A percentile compares a stretch with the other conserved stretches of the same genome.
These are phyloP conservation scores for Morphnarchus princeps DNA, from an alignment of 2,113 vertebrate genomes.

Conservation along the genomic window DNA sequence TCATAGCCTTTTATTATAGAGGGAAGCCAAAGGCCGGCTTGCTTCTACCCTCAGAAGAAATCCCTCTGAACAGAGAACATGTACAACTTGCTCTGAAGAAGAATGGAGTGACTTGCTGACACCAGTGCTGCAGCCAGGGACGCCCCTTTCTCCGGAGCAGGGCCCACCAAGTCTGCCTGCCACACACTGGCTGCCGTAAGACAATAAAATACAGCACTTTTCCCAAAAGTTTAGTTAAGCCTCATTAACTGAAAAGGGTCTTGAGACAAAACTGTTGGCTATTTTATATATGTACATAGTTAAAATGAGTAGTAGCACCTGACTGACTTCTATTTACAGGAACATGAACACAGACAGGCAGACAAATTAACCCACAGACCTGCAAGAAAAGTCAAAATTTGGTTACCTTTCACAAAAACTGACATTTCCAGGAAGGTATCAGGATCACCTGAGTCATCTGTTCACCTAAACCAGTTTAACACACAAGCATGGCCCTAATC, in stretches of 20 bases:
- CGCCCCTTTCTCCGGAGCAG: background rate
- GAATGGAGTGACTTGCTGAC: background rate
- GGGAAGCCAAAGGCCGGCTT: background rate
- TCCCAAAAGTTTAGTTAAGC: background rate
- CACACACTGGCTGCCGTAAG: background rate
- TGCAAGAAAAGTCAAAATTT: background rate
- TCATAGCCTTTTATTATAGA: background rate
- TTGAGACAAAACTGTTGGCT: background rate
- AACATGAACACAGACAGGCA: background rate
- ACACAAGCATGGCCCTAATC: background rate
- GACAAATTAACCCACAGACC: background rate
- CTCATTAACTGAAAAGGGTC: background rate
- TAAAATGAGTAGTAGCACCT: background rate
- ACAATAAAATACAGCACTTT: background rate
- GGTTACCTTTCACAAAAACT: background rate
- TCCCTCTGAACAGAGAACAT: rapidly evolving
- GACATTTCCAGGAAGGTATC: background rate
- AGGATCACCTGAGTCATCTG: background rate
- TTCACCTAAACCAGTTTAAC: background rate
- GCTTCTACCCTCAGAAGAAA: background rate
- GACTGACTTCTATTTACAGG: background rate
- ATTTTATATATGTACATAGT: background rate
- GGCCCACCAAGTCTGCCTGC: background rate
- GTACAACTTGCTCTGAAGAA: background rate
- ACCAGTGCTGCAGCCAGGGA: background rate